Conservation (phyloP, 2,113 vertebrate genomes). For the Tinamus guttatus region DNA sequence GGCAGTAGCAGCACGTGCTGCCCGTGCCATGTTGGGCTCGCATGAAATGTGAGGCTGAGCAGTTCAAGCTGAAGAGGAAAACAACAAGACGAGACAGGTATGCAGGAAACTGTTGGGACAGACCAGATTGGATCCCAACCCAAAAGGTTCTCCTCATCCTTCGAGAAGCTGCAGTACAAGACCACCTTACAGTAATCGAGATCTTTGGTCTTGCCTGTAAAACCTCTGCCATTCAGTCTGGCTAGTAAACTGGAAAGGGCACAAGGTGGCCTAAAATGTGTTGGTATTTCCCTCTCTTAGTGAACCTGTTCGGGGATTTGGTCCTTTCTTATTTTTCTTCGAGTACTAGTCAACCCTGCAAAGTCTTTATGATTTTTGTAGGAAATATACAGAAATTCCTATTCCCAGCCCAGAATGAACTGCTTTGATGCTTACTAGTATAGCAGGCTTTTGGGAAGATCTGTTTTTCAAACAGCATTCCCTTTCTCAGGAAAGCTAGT, state of each 20-base stretch:
- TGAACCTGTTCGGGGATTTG: neutral
- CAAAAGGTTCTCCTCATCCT: accelerated
- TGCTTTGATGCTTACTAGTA: neutral
- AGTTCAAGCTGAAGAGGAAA: neutral
- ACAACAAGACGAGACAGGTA: neutral
- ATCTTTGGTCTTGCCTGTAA: accelerated
- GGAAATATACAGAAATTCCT: neutral
- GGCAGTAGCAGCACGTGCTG: neutral
- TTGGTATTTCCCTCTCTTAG: neutral
- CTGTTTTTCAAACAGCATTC: neutral
- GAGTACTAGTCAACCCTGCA: neutral
- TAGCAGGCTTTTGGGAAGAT: neutral
- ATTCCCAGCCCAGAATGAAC: neutral
- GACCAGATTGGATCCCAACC: neutral
- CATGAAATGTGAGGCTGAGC: neutral
- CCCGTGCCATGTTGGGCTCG: neutral
- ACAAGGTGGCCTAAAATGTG: neutral
- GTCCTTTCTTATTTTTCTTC: neutral
- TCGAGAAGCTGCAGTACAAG: neutral
- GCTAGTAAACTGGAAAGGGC: neutral
- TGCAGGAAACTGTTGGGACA: neutral
- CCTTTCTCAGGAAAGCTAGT: neutral
- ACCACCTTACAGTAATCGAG: neutral
- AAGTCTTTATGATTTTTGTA: neutral
- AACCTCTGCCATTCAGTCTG: neutral